Base-by-base conservation (phyloP, 2,113 vertebrate genomes). In the Orthonyx spaldingii region DNA sequence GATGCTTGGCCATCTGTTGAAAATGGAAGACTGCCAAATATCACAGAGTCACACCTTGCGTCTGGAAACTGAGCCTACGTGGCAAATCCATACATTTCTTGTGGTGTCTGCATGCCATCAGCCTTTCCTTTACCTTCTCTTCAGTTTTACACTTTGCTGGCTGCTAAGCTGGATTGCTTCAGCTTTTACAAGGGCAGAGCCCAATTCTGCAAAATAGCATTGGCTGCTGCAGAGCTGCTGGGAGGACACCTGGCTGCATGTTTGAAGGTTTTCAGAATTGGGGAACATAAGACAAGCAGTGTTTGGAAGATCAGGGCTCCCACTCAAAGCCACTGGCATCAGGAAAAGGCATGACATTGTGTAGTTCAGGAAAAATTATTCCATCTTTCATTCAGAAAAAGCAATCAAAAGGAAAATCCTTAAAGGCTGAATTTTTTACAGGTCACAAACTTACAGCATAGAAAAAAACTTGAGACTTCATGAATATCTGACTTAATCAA, bases 361-460 rank as follows among this genome's bases (percentile, higher is more conserved):
- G 22, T 37, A 80, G 46, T 15, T 76, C n/a, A 52, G 47, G 47
- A 49, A 85, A 91, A 89, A 91, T 18, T 52, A 22, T 74, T 87
- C 52, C 68, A 46, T n/a, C 60, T 50, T 87, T 32, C 27, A 88
- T 75, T 91, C 88, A 94, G 76, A 95, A 93, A 94, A 94, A 94
- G 78, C 70, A 90, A 84, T 84, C 53, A 71, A 65, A 84, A 76
- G 37, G 27, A 42, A 88, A 75, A 63, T 57, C 56, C 81, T 72
- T 71, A 49, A 60, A 93, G 68, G 72, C 60, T 70, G 84, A 87
- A 92, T 41, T 92, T 92, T 94, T 76, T 60, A 91, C 33, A 91
- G 27, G 22, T 33, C 49, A 94, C 42, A 49, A 90, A 59, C 56
- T 93, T 49, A 76, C 27, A 74, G 23, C 59, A 55, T 28, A 60